These are phyloP conservation scores for Dynastes tityus DNA, from an alignment of 2,888 invertebrate species.

Conservation along the genomic window DNA sequence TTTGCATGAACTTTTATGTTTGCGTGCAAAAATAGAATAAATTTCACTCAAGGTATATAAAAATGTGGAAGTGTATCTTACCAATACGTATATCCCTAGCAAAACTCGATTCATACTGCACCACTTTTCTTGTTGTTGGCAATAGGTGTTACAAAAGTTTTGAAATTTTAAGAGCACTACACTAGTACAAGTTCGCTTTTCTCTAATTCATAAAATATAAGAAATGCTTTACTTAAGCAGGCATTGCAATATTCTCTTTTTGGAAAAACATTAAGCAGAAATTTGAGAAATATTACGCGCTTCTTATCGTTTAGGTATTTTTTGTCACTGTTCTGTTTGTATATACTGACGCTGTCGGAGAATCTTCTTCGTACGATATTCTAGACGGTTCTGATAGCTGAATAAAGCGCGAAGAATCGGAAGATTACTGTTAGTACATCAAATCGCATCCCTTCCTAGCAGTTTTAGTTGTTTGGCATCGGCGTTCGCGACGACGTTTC, in stretches of 20 bases:
- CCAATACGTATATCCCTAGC: slow-evolving; percentile 28
- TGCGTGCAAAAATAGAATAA: background rate
- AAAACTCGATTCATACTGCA: slow-evolving; percentile 24
- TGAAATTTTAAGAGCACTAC: slow-evolving; percentile 9
- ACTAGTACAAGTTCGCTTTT: background rate
- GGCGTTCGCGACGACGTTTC: slow-evolving; percentile 42
- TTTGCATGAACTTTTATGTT: background rate
- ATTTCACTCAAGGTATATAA: too few relatives aligned
- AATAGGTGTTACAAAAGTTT: background rate
- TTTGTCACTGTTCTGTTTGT: background rate
- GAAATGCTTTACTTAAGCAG: background rate
- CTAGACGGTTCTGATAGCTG: slow-evolving; percentile 48
- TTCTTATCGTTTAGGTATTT: background rate
- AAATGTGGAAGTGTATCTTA: slow-evolving; percentile 18
- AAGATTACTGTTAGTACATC: slow-evolving; percentile 29
- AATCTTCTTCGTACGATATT: slow-evolving; percentile 49
- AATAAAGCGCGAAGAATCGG: slow-evolving; percentile 48
- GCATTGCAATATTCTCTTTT: background rate
- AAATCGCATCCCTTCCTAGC: slow-evolving; percentile 49
- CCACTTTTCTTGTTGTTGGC: background rate
- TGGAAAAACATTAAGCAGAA: background rate
- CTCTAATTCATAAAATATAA: too few relatives aligned
- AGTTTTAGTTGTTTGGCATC: slow-evolving; percentile 45
- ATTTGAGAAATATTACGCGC: background rate
- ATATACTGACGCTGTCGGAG: background rate